phyloP scores from a whole-genome alignment of 2,888 invertebrate species.

The Glaucopsyche alexis region DNA sequence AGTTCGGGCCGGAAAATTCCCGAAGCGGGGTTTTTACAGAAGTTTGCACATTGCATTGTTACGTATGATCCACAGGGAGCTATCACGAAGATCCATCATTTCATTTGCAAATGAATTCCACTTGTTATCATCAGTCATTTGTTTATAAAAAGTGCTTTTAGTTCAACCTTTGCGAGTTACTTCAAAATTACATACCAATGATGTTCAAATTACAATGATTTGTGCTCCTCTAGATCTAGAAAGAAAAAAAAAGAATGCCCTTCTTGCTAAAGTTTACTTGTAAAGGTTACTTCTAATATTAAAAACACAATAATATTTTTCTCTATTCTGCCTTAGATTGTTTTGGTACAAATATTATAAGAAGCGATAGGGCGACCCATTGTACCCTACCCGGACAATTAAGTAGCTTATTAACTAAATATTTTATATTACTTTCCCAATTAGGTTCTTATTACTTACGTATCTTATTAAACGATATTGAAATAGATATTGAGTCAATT shows the following conservation, averaged over 20 bases:
- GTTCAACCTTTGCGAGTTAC: not conserved
- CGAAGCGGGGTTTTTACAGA: not conserved
- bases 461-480: not conserved
- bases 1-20: not conserved
- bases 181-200: not conserved
- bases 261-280: too few relatives aligned
- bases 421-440: not conserved
- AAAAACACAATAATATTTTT: not conserved
- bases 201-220: too few relatives aligned
- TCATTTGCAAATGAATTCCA: not conserved
- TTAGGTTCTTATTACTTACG: not conserved
- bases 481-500: not conserved
- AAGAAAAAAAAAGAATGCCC: too few relatives aligned
- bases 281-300: not conserved
- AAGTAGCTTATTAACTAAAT: not conserved
- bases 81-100: constrained; percentile 8
- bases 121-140: not conserved
- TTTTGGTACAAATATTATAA: not conserved
- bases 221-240: too few relatives aligned
- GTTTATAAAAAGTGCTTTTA: not conserved
- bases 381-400: not conserved
- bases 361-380: not conserved
- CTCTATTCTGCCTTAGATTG: not conserved
- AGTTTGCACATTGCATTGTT: constrained; percentile 3
- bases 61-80: not conserved